Base-by-base conservation (phyloP, 2,888 invertebrate species). In the Stomorhina lunata region DNA sequence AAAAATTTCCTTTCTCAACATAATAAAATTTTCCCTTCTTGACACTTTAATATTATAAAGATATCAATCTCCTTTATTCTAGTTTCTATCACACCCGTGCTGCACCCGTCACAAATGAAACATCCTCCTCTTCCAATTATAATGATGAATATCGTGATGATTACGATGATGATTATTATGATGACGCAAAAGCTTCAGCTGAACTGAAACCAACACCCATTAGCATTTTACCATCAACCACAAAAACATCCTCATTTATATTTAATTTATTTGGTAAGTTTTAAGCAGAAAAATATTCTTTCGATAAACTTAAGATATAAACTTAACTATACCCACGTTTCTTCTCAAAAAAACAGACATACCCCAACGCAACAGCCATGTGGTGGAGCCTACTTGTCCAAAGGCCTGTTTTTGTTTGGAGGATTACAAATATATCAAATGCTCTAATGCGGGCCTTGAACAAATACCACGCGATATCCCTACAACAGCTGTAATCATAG, bases 381-480 rank as follows among this genome's bases (percentile, higher is more conserved):
- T 87, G 29, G 76, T 88, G 40, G 89, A 90, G 59, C 87, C 88
- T 4, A 88, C 84, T 68, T 91, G 91, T 73, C 91, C 91, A 1
- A 85, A 86, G 20, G 85, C 85, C 25, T 91, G 91, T 72, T 86
- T 84, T 6, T 91, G 91, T 79, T 65, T 87, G 63, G 88, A 90
- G 84, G 88, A 89, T 34, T 88, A 85, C 63, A 88, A 88, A 85
- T 87, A 85, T 78, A 86, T 91, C 57, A 92, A 93, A 87, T 94
- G 93, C 87, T 91, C 92, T 9, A 91, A 92, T 84, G 91, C 90
- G 73, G 91, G 89, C 37, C 88, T 93, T 71, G 91, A 91, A 17
- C 91, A 92, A 86, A 90, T 93, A 65, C 93, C 93, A 29, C 85
- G 89, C 53, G 87, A 90, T 85, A 77, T 91, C 82, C 91, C 91